Conservation (phyloP, 2,797 vertebrate species). For the Naso thynnoides region DNA sequence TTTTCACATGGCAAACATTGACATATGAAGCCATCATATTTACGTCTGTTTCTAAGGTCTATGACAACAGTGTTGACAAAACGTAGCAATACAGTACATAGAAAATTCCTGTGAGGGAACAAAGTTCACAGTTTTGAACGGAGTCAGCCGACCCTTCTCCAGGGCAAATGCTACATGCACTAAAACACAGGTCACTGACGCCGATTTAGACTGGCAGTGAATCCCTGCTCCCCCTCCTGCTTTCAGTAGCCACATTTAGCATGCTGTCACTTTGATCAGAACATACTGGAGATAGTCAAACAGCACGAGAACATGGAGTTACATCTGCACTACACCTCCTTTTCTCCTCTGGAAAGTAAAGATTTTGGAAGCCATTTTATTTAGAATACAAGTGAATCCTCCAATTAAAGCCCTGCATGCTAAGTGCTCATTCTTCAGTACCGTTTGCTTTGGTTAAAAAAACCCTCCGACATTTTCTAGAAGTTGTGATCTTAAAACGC, state of each 20-base stretch:
- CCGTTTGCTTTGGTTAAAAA: constrained; percentile 1
- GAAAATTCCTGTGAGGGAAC: constrained; percentile 60
- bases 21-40: constrained; percentile 54
- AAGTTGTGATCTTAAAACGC: constrained; percentile 18
- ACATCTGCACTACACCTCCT: constrained; percentile 25
- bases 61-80: constrained; percentile 36
- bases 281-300: constrained; percentile 37
- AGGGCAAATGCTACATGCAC: constrained; percentile 57
- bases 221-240: constrained; percentile 27
- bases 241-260: constrained; percentile 65
- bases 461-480: constrained; percentile 6
- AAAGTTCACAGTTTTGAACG: constrained; percentile 80
- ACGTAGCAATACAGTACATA: constrained; percentile 61
- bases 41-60: constrained; percentile 57
- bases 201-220: constrained; percentile 65
- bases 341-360: constrained; percentile 16
- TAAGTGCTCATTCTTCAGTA: constrained; percentile 12
- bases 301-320: constrained; percentile 10
- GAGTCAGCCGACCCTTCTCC: constrained; percentile 52
- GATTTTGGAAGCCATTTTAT: constrained; percentile 3
- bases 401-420: constrained; percentile 5
- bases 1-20: constrained; percentile 69
- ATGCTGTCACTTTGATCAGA: constrained; percentile 57
- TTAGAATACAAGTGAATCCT: background rate
- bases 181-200: constrained; percentile 71